Evolutionary conservation across 2,797 vertebrate species (phyloP), one percentile per base, ranked within the genome.

Genomic region (Tapirus indicus): DNA sequence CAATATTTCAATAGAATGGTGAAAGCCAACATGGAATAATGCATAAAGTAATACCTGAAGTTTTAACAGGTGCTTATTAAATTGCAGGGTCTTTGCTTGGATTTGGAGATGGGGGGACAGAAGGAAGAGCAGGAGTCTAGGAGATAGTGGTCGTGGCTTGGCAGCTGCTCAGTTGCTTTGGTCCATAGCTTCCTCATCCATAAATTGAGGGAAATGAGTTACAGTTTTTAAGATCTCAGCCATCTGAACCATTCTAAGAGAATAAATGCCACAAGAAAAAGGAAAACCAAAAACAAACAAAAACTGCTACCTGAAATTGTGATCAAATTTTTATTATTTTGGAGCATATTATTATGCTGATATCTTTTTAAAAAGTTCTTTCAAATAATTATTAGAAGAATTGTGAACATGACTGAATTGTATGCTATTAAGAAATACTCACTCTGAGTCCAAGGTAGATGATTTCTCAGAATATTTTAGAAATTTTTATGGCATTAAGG

Each of bases 401-500:
- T 56, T 68, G 14, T 62, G 60, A 64, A 80, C 44, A 21, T 47
- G 8, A 21, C 49, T 23, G 68, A 69, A 69, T 93, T 56, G 41
- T 68, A 47, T 64, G 10, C 23, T 47, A 35, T 80, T 52, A 58
- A 88, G 32, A 80, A 80, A 88, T 1, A 16, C 38, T 91, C 3
- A 91, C 79, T 44, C 11, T 78, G 60, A 93, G 66, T 72, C 1
- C 54, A 69, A 96, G 74, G 94, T 92, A 97, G 97, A 96, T 96
- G 93, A 69, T 88, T 97, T 97, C 66, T 98, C 0, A 69, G 0
- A 98, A 69, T 84, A 95, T 75, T 94, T 88, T 95, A 94, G 96
- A 90, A 94, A 75, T 92, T 58, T 38, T 44, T 72, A 29, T 68
- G 47, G n/a, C 3, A 1, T 16, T 75, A 18, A 41, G 27, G 35